A percentile compares a stretch with the other conserved stretches of the same genome.
These are phyloP conservation scores for Tethea ocularis DNA, from an alignment of 2,888 invertebrate species.

Conservation along the genomic window DNA sequence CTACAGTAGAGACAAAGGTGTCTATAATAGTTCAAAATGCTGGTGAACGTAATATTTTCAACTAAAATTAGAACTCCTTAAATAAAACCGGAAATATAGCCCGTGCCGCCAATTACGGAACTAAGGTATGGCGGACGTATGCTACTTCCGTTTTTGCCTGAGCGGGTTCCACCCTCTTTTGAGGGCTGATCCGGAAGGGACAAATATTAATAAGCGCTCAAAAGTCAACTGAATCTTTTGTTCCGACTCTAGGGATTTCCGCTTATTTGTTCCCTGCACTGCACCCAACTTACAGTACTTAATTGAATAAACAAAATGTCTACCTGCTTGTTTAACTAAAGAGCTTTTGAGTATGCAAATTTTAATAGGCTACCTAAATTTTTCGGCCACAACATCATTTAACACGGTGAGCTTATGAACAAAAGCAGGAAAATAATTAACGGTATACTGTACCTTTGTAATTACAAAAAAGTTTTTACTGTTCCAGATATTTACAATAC, in stretches of 20 bases:
- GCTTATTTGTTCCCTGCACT: constrained; percentile 29
- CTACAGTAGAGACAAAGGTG: not conserved
- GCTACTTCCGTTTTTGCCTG: constrained; percentile 78
- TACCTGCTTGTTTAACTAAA: not conserved
- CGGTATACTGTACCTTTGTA: no score
- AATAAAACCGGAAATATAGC: constrained; percentile 70
- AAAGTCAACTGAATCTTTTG: constrained; percentile 70
- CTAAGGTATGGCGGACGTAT: constrained; percentile 71
- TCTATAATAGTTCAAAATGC: constrained; percentile 13
- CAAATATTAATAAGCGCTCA: constrained; percentile 72
- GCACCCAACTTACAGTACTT: not conserved
- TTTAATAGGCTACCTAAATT: no score
- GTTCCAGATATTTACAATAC: no score
- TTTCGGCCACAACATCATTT: no score
- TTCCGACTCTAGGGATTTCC: constrained; percentile 62
- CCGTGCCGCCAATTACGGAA: constrained; percentile 77
- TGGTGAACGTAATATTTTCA: constrained; percentile 16
- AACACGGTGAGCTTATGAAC: no score
- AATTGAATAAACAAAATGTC: not conserved
- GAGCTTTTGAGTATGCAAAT: no score
- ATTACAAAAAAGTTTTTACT: no score
- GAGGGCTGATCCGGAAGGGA: constrained; percentile 78
- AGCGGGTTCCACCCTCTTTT: constrained; percentile 67
- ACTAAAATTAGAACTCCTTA: constrained; percentile 37
- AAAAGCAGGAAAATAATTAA: no score